Evolutionary conservation across 2,113 vertebrate species (phyloP).

Genomic region (Platichthys flesus): DNA sequence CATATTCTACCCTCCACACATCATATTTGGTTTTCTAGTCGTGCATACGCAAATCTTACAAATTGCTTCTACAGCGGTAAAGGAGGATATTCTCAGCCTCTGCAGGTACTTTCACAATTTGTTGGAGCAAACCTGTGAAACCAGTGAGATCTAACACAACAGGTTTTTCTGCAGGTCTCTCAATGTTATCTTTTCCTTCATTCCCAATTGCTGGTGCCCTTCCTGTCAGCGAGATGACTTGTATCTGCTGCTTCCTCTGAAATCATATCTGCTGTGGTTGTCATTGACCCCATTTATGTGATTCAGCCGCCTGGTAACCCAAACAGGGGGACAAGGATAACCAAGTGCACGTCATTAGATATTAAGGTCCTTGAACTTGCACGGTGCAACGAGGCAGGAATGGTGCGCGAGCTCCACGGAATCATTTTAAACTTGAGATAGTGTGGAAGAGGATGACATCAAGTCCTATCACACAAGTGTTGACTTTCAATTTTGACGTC

Average conservation of each 20-base stretch:
- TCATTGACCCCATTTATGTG: slow-evolving; percentile 1
- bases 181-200: neutral
- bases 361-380: slow-evolving; percentile 9
- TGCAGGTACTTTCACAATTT: neutral
- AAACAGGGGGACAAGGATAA: neutral
- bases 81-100: neutral
- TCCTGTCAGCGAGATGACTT: neutral
- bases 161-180: neutral
- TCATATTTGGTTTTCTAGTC: slow-evolving; percentile 18
- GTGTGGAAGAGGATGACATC: neutral
- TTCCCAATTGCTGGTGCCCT: neutral
- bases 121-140: neutral
- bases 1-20: slow-evolving; percentile 1
- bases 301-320: slow-evolving; percentile 10
- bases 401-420: neutral
- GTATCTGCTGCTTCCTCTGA: neutral
- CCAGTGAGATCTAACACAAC: neutral
- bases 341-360: neutral
- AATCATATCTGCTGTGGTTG: slow-evolving; percentile 12
- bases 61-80: neutral
- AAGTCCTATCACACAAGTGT: too few species aligned
- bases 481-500: too few species aligned
- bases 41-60: neutral
- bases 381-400: neutral
- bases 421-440: neutral